A percentile compares a stretch with the other conserved stretches of the same genome.
Conservation (phyloP, 1,140 invertebrate genomes). For the Bombus confusus region DNA sequence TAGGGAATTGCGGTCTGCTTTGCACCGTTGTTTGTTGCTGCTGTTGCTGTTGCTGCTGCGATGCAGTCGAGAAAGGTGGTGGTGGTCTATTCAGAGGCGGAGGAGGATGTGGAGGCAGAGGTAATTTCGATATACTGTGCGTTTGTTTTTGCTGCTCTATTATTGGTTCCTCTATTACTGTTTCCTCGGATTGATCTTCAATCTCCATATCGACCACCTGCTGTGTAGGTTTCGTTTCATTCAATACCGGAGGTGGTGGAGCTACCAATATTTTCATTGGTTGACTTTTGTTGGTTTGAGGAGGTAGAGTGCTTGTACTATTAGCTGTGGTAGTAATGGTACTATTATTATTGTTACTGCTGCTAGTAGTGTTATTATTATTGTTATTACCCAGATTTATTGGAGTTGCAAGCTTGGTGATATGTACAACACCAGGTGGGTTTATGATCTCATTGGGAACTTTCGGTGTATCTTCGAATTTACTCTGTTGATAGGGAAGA, state of each 20-base stretch:
- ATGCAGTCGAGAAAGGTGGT: conserved; percentile 46
- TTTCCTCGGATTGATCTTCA: conserved; percentile 80
- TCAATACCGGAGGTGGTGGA: conserved; percentile 75
- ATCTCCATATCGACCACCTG: conserved; percentile 82
- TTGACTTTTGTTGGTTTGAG: conserved; percentile 22
- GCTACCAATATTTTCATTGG: conserved; percentile 79
- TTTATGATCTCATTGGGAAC: conserved; percentile 81
- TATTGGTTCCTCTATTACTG: conserved; percentile 75
- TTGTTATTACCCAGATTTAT: conserved; percentile 62
- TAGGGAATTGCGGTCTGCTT: conserved; percentile 59
- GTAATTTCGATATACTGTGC: conserved; percentile 50
- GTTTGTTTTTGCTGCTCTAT: conserved; percentile 63
- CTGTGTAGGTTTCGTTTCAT: conserved; percentile 67
- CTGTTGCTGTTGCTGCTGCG: conserved; percentile 11
- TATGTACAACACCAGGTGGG: conserved; percentile 83
- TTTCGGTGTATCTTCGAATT: conserved; percentile 80
- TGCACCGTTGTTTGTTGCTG: conserved; percentile 43
- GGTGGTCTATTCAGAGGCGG: conserved; percentile 56
- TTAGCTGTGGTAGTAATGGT: conserved; percentile 41
- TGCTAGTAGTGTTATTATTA: conserved; percentile 10
- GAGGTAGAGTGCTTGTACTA: conserved; percentile 34
- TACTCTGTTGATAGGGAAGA: conserved; percentile 78
- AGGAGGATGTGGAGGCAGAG: conserved; percentile 58
- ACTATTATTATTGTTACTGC: conserved; percentile 10
- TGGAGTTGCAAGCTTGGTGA: conserved; percentile 83